A percentile compares a stretch with the other conserved stretches of the same genome.
These are phyloP conservation scores for Idaea biselata DNA, from an alignment of 2,888 invertebrate genomes.

Conservation along the genomic window DNA sequence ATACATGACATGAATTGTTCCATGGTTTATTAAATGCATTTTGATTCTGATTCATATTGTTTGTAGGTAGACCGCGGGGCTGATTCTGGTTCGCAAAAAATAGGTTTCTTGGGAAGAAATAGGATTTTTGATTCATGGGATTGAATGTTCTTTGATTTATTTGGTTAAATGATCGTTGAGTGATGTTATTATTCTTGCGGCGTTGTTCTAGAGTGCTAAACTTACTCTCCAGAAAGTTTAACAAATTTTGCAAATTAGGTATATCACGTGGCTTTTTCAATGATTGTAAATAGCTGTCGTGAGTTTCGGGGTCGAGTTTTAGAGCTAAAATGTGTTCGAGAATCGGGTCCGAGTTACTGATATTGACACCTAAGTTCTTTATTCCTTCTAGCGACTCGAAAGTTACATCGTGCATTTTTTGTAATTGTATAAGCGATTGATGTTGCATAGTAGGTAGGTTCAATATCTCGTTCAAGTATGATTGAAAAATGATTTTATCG, in stretches of 20 bases:
- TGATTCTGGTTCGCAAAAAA: not conserved
- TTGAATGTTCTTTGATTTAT: not conserved
- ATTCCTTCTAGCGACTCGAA: not conserved
- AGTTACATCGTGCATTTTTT: not conserved
- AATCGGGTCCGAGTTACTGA: not conserved
- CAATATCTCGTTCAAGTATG: slow-evolving; percentile 4
- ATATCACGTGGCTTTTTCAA: slow-evolving; percentile 2
- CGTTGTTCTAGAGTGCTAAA: slow-evolving; percentile 4
- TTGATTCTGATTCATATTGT: slow-evolving; percentile 3
- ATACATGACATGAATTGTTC: not conserved
- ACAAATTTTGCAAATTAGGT: slow-evolving; percentile 4
- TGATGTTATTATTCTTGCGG: not conserved
- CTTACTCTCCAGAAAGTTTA: slow-evolving; percentile 8
- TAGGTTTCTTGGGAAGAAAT: no score
- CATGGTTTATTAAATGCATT: not conserved
- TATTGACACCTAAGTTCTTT: not conserved
- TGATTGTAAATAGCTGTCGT: slow-evolving; percentile 5
- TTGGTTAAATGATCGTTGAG: no score
- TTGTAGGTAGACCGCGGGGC: not conserved
- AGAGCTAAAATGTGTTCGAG: slow-evolving; percentile 6
- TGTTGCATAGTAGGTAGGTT: slow-evolving; percentile 7
- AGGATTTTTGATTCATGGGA: not conserved
- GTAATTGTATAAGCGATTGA: not conserved
- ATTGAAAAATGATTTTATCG: slow-evolving; percentile 10
- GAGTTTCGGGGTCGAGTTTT: slow-evolving; percentile 8